These are phyloP conservation scores for Callospermophilus lateralis DNA, from an alignment of 2,113 vertebrate genomes.

Conservation along the genomic window DNA sequence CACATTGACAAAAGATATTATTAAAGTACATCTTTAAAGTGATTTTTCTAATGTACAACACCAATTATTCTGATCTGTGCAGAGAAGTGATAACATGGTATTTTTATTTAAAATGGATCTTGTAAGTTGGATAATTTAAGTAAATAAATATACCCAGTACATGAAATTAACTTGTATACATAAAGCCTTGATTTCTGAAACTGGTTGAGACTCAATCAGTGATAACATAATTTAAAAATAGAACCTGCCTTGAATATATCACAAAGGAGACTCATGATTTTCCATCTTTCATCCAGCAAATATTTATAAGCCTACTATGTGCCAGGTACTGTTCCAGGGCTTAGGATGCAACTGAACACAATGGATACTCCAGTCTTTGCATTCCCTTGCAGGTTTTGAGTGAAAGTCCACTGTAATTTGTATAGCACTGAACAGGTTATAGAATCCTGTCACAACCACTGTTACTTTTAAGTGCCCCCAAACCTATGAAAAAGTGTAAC, in stretches of 20 bases:
- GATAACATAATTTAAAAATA: conserved; percentile 74
- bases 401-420: neutral
- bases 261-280: neutral
- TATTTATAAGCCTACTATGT: neutral
- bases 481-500: neutral
- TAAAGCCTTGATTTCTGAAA: conserved; percentile 76
- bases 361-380: neutral
- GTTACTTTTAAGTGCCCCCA: neutral
- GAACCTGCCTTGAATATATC: conserved; percentile 3
- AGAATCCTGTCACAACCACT: neutral
- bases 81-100: conserved; percentile 80
- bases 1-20: conserved; percentile 67
- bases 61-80: conserved; percentile 78
- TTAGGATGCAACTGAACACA: neutral
- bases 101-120: conserved; percentile 78
- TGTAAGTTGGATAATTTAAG: conserved; percentile 78
- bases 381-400: neutral
- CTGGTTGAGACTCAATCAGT: conserved; percentile 69
- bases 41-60: conserved; percentile 71
- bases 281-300: neutral
- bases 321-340: neutral
- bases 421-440: neutral
- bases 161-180: conserved; percentile 67
- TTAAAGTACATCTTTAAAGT: conserved; percentile 69
- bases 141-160: conserved; percentile 63